A percentile compares a stretch with the other conserved stretches of the same genome.
Evolutionary conservation across 2,888 invertebrate species (phyloP).

Genomic region (Acrocyrtus sp.): DNA sequence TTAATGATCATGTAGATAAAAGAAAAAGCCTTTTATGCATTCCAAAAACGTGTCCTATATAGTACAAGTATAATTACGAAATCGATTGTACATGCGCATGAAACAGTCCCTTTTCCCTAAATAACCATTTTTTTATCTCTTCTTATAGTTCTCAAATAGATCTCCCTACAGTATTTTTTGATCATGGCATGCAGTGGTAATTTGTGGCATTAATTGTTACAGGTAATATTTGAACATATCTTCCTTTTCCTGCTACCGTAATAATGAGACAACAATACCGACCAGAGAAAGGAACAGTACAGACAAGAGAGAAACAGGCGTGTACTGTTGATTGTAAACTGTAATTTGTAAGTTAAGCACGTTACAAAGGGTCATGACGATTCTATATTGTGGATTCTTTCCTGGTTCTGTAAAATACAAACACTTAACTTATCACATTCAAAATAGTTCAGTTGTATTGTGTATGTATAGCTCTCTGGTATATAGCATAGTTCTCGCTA

Average conservation of each 20-base stretch:
- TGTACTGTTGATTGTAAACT: background rate
- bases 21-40: too few species aligned
- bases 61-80: too few species aligned
- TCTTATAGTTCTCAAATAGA: background rate
- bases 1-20: too few species aligned
- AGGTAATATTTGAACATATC: background rate
- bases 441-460: slow-evolving; percentile 48
- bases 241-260: too few species aligned
- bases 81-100: background rate
- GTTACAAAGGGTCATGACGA: slow-evolving; percentile 21
- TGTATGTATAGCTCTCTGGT: slow-evolving; percentile 43
- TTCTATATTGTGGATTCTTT: background rate
- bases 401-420: slow-evolving; percentile 1
- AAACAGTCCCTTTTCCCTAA: background rate
- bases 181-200: background rate
- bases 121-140: background rate
- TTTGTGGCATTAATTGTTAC: background rate
- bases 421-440: slow-evolving; percentile 43
- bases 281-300: background rate
- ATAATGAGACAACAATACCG: too few species aligned
- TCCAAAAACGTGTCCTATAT: too few species aligned
- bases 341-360: slow-evolving; percentile 10
- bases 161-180: background rate
- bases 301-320: background rate
- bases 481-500: background rate